A percentile compares a stretch with the other conserved stretches of the same genome.
These are phyloP conservation scores for Rhabdomys dilectus DNA, from an alignment of 2,113 vertebrate genomes.

Conservation along the genomic window DNA sequence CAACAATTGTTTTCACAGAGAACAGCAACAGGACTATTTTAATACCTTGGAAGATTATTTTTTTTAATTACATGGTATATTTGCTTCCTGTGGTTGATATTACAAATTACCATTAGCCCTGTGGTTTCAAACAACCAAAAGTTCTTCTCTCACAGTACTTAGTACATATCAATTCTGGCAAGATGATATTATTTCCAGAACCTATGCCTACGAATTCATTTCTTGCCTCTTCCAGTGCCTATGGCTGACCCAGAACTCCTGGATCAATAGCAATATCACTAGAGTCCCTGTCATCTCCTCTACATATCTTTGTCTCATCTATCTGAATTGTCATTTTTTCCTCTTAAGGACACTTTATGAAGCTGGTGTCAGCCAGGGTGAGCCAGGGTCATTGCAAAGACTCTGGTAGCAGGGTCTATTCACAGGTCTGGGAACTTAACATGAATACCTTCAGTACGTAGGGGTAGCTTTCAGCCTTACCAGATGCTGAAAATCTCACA, in stretches of 20 bases:
- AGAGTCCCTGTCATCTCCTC: no score
- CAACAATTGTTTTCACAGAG: not conserved
- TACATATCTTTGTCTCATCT: not conserved
- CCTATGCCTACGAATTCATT: no score
- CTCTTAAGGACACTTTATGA: not conserved
- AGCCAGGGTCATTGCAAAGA: not conserved
- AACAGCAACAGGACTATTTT: not conserved
- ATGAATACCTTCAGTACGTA: fast-evolving
- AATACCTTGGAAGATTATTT: conserved; percentile 36
- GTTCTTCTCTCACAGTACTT: not conserved
- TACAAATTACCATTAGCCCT: not conserved
- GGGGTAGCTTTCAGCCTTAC: not conserved
- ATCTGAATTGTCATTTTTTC: not conserved
- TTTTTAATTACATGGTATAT: not conserved
- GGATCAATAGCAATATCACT: fast-evolving
- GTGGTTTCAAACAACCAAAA: not conserved
- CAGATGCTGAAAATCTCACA: not conserved
- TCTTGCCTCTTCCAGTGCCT: not conserved
- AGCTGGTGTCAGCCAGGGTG: not conserved
- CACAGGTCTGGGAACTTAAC: not conserved
- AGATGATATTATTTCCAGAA: fast-evolving
- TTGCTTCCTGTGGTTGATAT: not conserved
- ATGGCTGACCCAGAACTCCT: no score
- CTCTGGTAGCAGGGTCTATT: not conserved
- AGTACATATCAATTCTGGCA: not conserved